Percentiles rank a stretch among this genome's conserved stretches.
These are phyloP conservation scores for Lypha dubia DNA, from an alignment of 2,888 invertebrate genomes.

Conservation along the genomic window DNA sequence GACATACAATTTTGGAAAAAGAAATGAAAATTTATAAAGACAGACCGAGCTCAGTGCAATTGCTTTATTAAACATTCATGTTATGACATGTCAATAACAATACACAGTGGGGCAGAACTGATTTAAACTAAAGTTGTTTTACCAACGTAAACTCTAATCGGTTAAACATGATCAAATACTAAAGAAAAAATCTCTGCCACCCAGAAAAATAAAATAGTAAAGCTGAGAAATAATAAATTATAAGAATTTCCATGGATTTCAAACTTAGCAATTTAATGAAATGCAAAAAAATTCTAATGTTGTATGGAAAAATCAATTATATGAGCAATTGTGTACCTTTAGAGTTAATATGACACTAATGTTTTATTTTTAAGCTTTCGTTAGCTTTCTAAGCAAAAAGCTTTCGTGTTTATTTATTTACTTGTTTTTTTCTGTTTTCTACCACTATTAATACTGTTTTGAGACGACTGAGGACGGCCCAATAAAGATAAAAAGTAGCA, in stretches of 20 bases:
- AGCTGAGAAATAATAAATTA: too few relatives aligned
- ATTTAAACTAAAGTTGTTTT: too few relatives aligned
- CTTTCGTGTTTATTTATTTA: neutral
- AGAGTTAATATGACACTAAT: neutral
- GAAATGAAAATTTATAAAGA: neutral
- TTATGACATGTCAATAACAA: neutral
- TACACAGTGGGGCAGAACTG: neutral
- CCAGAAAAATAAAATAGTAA: too few relatives aligned
- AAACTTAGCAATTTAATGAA: too few relatives aligned
- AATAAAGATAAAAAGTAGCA: constrained; percentile 55
- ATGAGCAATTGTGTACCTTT: too few relatives aligned
- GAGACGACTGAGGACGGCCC: too few relatives aligned
- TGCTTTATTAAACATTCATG: neutral
- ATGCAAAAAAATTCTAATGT: too few relatives aligned
- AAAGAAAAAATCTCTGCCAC: too few relatives aligned
- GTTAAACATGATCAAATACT: too few relatives aligned
- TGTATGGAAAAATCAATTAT: neutral
- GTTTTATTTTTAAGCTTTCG: constrained; percentile 27
- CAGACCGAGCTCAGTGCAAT: neutral
- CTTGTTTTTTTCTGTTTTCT: neutral
- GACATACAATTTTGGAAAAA: neutral
- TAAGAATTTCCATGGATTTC: too few relatives aligned
- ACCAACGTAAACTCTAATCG: too few relatives aligned
- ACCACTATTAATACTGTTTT: neutral
- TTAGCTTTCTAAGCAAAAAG: constrained; percentile 16